Evolutionary conservation across 1,140 invertebrate genomes (phyloP), one percentile per base, ranked within the genome.

Genomic region (Brachionus rubens): DNA sequence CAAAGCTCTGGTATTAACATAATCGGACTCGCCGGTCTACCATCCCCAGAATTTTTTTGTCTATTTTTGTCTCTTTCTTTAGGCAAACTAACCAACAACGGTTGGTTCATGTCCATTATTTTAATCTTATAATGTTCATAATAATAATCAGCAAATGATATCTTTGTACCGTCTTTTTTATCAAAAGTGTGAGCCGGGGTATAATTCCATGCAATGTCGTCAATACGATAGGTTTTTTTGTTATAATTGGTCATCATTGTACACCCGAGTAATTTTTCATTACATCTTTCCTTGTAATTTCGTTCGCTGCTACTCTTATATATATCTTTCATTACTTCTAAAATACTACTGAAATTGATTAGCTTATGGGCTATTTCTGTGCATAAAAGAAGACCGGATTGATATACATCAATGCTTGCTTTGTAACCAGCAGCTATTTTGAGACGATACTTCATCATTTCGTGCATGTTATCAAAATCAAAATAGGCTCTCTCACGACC

Each of bases 211-310:
- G 90, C 88, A 1, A 98, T 88, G 80, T 97, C 94, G 84, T 95
- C 92, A 24, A 98, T 86, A 30, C 89, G 85, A 81, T 97, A 96
- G 0, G 91, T 91, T 80, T 89, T 90, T 79, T 95, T 94, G 79
- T 96, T 97, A 80, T 97, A 97, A 59, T 90, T 87, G 19, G 46
- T 19, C 10, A 72, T 50, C 4, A 72, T 21, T 3, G 50, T 72
- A n/a, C 30, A 26, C 2, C 68, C 68, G 21, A 72, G 12, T 14
- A 72, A 16, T 40, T 72, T 54, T 72, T 54, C 28, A 19, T 12
- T 14, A 24, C 68, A 72, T 24, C 16, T 16, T 21, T 72, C 19
- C n/a, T 54, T 48, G 19, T 19, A 72, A 12, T 46, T 33, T 19
- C 72, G 75, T 40, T 28, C 79, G n/a, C 79, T 80, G 19, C 81